These are phyloP conservation scores for Hassar affinis DNA, from an alignment of 2,113 vertebrate species.

Conservation along the genomic window DNA sequence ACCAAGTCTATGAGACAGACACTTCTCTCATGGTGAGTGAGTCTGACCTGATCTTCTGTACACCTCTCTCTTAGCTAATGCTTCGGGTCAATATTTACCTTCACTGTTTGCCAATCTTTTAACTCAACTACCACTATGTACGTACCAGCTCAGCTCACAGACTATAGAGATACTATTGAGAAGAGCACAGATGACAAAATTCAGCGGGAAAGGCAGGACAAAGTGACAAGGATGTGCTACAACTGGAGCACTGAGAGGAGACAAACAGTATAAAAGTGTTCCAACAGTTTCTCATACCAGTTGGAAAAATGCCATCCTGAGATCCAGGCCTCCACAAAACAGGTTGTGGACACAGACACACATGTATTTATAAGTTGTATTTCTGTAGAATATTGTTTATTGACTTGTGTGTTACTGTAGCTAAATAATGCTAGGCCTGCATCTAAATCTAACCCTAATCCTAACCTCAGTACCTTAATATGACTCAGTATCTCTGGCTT, in stretches of 20 bases:
- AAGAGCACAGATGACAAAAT: background rate
- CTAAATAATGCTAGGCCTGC: background rate
- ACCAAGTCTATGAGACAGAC: background rate
- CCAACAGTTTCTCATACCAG: background rate
- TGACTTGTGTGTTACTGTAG: background rate
- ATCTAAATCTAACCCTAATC: background rate
- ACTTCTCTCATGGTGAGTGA: constrained; percentile 3
- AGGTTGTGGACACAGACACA: background rate
- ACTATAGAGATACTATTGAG: constrained; percentile 8
- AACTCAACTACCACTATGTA: constrained; percentile 18
- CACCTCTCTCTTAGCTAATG: constrained; percentile 10
- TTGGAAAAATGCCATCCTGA: background rate
- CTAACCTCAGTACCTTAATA: background rate
- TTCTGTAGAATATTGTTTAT: background rate
- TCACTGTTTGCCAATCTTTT: constrained; percentile 24
- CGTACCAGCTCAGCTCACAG: background rate
- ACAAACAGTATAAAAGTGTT: background rate
- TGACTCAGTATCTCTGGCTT: too few species aligned
- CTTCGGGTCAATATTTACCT: constrained; percentile 33
- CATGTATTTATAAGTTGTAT: background rate
- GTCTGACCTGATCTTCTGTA: constrained; percentile 8
- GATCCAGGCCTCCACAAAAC: background rate
- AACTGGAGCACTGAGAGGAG: background rate
- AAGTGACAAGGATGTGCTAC: background rate
- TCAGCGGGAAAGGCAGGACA: background rate